Conservation (phyloP, 2,113 vertebrate genomes). For the Caloenas nicobarica region DNA sequence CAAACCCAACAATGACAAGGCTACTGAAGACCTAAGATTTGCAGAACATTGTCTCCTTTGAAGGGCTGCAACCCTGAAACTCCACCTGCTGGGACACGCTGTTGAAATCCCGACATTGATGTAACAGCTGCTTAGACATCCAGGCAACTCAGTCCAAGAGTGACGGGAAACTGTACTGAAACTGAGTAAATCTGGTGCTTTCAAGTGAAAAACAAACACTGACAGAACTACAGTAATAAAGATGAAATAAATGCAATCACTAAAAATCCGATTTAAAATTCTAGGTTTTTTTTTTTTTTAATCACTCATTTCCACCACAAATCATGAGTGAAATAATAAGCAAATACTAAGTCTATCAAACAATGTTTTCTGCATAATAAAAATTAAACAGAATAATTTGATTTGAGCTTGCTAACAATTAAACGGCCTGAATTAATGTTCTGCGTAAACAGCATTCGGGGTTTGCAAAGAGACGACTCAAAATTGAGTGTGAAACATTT, state of each 20-base stretch:
- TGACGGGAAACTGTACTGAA: not conserved
- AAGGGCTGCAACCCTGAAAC: not conserved
- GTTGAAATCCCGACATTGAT: not conserved
- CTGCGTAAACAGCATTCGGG: not conserved
- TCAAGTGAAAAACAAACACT: not conserved
- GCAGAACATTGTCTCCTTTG: not conserved
- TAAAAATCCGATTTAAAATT: not conserved
- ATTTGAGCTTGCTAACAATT: not conserved
- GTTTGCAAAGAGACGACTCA: not conserved
- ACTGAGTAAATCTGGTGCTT: not conserved
- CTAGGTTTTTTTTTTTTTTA: not conserved
- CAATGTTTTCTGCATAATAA: not conserved
- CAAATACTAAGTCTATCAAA: not conserved
- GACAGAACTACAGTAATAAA: not conserved
- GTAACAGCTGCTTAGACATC: not conserved
- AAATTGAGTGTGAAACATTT: not conserved
- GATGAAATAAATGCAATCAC: not conserved
- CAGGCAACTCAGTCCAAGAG: not conserved
- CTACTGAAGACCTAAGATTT: not conserved
- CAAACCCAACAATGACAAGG: not conserved
- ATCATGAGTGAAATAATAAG: not conserved
- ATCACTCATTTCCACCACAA: not conserved
- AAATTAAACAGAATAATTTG: constrained; percentile 1
- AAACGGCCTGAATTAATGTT: not conserved
- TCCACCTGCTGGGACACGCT: not conserved